A percentile compares a stretch with the other conserved stretches of the same genome.
Evolutionary conservation across 1,140 invertebrate species (phyloP).

Genomic region (Asbolus verrucosus): DNA sequence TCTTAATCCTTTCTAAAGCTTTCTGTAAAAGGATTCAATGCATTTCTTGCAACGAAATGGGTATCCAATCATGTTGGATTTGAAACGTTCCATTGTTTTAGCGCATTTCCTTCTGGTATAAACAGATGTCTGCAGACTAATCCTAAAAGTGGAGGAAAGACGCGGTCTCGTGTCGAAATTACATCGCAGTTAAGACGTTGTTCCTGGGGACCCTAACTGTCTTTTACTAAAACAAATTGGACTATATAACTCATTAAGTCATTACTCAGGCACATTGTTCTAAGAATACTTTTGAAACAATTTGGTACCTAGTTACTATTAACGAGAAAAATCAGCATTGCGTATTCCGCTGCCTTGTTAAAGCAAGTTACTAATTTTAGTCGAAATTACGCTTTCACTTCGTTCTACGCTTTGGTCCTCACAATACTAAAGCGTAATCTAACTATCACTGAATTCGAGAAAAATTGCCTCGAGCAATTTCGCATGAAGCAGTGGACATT

Average conservation of each 20-base stretch:
- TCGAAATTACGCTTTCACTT: constrained; percentile 17
- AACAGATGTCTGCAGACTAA: constrained; percentile 43
- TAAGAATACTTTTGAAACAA: constrained; percentile 17
- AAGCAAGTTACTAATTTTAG: constrained; percentile 25
- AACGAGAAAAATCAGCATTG: too few relatives aligned
- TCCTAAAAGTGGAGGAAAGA: constrained; percentile 25
- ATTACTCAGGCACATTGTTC: constrained; percentile 14
- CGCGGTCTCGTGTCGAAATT: constrained; percentile 19
- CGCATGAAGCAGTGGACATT: too few relatives aligned
- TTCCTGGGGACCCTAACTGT: neutral
- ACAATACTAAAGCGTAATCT: neutral
- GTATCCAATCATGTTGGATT: constrained; percentile 41
- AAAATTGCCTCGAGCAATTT: neutral
- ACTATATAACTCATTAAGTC: constrained; percentile 17
- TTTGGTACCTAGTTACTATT: constrained; percentile 1
- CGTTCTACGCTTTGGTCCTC: constrained; percentile 1
- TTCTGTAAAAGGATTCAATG: constrained; percentile 26
- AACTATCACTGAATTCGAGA: neutral
- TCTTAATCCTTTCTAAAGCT: constrained; percentile 24
- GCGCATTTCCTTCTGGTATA: constrained; percentile 35
- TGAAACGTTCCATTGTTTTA: constrained; percentile 38
- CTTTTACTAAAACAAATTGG: constrained; percentile 27
- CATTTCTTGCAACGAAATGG: constrained; percentile 27
- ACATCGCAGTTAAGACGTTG: constrained; percentile 15
- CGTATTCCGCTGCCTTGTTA: too few relatives aligned